Base-by-base conservation (phyloP, 2,797 vertebrate species). In the Amblyopsis hoosieri region DNA sequence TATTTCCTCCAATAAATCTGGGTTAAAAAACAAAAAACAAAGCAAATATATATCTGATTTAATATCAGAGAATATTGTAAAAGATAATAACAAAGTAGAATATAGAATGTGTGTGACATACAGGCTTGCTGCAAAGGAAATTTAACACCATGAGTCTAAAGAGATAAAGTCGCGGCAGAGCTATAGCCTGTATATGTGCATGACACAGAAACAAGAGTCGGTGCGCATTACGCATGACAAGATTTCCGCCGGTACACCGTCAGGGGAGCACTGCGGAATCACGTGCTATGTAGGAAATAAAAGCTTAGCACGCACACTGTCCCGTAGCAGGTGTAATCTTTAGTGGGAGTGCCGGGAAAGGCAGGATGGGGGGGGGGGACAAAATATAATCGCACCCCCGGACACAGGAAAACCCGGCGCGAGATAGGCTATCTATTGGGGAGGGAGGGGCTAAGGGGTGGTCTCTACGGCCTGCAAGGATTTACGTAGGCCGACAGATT, bases 401-500 rank as follows among this genome's bases (percentile, higher is more conserved):
- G 29, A 59, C 33, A 5, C 10, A 37, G 2, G 57, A 17, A 13
- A 48, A 46, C 12, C 31, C 15, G 50, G 11, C 31, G n/a, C 69
- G 6, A 57, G 48, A 54, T 37, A 53, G 60, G 78, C 79, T 84
- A 73, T 74, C 48, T 9, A n/a, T 33, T 4, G 45, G 55, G 58
- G 11, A 49, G 48, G 67, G 67, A 53, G 50, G 45, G 47, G 47
- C 64, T 23, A 67, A 68, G 67, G 57, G 52, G 52, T 45, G 45
- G 49, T 48, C 13, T 7, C 46, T 78, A 63, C 67, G 80, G 77
- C 69, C 85, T 74, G 73, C 74, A 56, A 83, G 91, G 91, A 92
- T 91, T 92, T 92, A 87, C 85, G 77, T 76, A 83, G 87, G 79
- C 80, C 86, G 85, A 90, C 92, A 93, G 91, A 85, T 91, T 91